A percentile compares a stretch with the other conserved stretches of the same genome.
Evolutionary conservation across 2,888 invertebrate species (phyloP).

Genomic region (Thera obeliscata): DNA sequence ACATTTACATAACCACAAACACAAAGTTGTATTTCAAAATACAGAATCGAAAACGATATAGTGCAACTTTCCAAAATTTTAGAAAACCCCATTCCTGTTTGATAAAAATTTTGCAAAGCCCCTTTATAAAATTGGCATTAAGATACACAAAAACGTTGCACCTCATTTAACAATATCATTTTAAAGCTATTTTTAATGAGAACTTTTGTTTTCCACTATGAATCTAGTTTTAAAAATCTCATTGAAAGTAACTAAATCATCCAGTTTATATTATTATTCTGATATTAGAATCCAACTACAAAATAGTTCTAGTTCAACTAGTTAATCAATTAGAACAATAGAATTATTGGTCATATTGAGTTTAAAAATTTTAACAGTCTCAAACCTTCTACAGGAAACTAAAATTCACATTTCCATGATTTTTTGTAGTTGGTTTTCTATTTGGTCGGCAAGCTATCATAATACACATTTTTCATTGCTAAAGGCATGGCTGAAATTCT

Average conservation of each 20-base stretch:
- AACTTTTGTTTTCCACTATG: not conserved
- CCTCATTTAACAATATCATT: conserved; percentile 38
- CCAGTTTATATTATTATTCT: not conserved
- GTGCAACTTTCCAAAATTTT: conserved; percentile 45
- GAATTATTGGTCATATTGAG: not conserved
- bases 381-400: not conserved
- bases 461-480: conserved; percentile 69
- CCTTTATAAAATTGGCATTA: conserved; percentile 80
- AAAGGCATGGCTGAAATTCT: conserved; percentile 85
- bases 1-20: conserved; percentile 36
- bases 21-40: conserved; percentile 4
- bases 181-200: conserved; percentile 27
- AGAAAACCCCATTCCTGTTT: conserved; percentile 25
- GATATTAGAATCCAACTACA: too few relatives aligned
- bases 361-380: not conserved
- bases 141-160: conserved; percentile 48
- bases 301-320: not conserved
- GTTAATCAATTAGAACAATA: not conserved
- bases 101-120: conserved; percentile 64
- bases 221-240: not conserved
- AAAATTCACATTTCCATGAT: not conserved
- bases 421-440: conserved; percentile 23
- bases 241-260: conserved; percentile 12
- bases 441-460: conserved; percentile 12
- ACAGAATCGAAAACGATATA: conserved; percentile 9